Evolutionary conservation across 2,113 vertebrate species (phyloP).

Genomic region (Seriola dumerili): DNA sequence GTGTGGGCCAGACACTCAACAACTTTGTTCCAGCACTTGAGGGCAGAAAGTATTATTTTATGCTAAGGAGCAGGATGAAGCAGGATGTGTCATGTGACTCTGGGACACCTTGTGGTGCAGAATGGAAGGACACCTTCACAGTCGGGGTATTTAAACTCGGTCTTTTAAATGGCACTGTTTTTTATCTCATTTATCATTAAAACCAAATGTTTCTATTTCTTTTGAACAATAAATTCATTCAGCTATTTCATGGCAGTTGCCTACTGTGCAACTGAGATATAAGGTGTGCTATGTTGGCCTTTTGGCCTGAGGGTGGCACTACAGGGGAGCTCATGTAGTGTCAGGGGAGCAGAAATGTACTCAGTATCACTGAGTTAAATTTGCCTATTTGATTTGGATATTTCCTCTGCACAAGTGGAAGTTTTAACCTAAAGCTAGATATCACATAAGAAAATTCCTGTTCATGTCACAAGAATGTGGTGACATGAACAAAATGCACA

Average conservation of each 20-base stretch:
- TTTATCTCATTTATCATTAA: background rate
- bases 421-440: background rate
- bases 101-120: slow-evolving; percentile 63
- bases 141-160: background rate
- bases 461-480: background rate
- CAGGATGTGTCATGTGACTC: slow-evolving; percentile 17
- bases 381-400: background rate
- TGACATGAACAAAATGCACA: background rate
- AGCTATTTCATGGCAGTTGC: background rate
- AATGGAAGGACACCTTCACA: slow-evolving; percentile 26
- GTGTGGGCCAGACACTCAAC: slow-evolving; percentile 35
- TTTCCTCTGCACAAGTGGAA: background rate
- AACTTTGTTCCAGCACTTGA: slow-evolving; percentile 58
- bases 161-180: background rate
- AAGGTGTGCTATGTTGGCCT: background rate
- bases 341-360: background rate
- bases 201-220: background rate
- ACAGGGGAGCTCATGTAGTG: background rate
- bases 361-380: background rate
- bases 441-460: too few relatives aligned
- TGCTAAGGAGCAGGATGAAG: slow-evolving; percentile 12
- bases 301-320: background rate
- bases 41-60: slow-evolving; percentile 39
- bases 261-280: background rate
- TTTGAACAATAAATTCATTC: background rate